phyloP scores from a whole-genome alignment of 2,113 vertebrate species.

The Erythrolamprus reginae region DNA sequence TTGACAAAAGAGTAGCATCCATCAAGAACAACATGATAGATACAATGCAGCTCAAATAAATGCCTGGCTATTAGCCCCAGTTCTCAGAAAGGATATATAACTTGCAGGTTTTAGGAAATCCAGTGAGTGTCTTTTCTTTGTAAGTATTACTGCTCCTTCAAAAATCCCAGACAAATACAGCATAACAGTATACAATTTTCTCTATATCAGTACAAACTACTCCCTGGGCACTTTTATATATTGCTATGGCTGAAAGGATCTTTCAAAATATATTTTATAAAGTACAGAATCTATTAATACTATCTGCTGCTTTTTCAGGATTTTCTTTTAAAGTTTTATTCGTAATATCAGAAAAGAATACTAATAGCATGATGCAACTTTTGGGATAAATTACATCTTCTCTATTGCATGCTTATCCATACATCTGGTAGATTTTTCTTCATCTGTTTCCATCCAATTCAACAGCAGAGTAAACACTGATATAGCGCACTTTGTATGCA shows the following conservation, averaged over 20 bases:
- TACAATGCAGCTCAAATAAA: background rate
- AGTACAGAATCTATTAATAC: constrained; percentile 42
- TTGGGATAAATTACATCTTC: constrained; percentile 28
- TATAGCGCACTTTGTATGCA: constrained; percentile 24
- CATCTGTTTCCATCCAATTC: constrained; percentile 23
- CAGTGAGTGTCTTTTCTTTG: background rate
- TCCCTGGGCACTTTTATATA: background rate
- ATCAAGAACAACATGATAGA: background rate
- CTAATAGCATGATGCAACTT: constrained; percentile 36
- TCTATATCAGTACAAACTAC: constrained; percentile 1
- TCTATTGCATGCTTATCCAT: constrained; percentile 37
- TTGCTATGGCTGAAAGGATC: constrained; percentile 33
- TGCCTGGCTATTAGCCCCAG: background rate
- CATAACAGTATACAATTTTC: background rate
- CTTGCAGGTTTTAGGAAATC: background rate
- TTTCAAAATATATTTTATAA: constrained; percentile 43
- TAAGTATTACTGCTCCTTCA: background rate
- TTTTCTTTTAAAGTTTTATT: constrained; percentile 36
- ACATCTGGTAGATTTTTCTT: constrained; percentile 39
- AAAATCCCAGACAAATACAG: background rate
- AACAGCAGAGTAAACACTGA: constrained; percentile 29
- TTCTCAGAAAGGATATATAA: background rate
- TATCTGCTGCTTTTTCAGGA: constrained; percentile 52
- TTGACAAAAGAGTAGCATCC: background rate
- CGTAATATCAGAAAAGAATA: constrained; percentile 47